Evolutionary conservation across 1,140 invertebrate species (phyloP), one percentile per base, ranked within the genome.

Genomic region (Pogonognathellus flavescens): DNA sequence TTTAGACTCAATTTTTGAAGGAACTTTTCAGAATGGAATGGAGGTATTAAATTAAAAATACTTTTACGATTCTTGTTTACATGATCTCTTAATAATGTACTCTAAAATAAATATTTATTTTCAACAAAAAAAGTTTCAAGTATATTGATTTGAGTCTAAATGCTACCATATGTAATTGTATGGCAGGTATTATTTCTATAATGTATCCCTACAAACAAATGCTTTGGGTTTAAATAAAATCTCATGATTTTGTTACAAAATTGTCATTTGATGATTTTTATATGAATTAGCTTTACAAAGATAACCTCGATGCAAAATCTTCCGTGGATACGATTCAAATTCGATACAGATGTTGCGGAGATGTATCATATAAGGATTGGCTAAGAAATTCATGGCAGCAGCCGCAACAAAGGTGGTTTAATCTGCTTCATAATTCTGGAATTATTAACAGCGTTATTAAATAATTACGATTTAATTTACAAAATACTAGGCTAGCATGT

Each of bases 261-360:
- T 6, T 6, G 31, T 41, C n/a, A 41, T 41, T 41, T 41, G 2
- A 41, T 55, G 53, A 14, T 55, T 14, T 55, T 14, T 55, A 10
- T 55, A 16, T 55, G 9, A n/a, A 18, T 20, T 20, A 60, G 59
- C 59, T 18, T 3, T 60, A 60, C 59, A 60, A 20, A 6, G 59
- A 60, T 5, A 60, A 60, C 18, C 4, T 60, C 8, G 59, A 60
- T 7, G 59, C 18, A 4, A 60, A 60, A 10, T 60, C 59, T 13
- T 25, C 70, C 31, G 31, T 76, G 8, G 70, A 76, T 18, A 25
- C 41, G 49, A 76, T 76, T 76, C 70, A 76, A 41, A 76, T 76
- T 76, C 25, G 49, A 16, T 76, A 49, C 25, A 76, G 41, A 76
- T 76, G 70, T 11, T 76, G 70, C 41, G 70, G 70, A 41, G 70